Conservation (phyloP, 2,113 vertebrate genomes). For the Pseudopodoces humilis region DNA sequence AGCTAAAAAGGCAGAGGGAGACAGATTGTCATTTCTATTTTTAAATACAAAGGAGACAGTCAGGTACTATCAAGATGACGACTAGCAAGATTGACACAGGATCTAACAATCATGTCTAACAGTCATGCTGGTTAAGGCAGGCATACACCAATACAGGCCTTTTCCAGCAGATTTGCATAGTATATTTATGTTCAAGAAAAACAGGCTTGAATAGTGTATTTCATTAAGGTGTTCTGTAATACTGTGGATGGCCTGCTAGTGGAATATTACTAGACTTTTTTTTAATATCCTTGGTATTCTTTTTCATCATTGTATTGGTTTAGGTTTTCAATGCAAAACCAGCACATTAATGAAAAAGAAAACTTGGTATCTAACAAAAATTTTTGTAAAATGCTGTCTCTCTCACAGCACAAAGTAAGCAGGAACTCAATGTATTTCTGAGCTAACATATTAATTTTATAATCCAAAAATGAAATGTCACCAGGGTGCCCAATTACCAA, state of each 20-base stretch:
- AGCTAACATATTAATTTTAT: neutral
- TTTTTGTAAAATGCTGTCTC: neutral
- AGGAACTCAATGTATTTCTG: neutral
- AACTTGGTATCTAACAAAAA: neutral
- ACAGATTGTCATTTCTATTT: conserved; percentile 35
- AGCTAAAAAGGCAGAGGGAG: neutral
- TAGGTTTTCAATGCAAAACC: no score
- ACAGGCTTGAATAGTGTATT: neutral
- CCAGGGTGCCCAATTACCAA: neutral
- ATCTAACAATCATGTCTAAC: neutral
- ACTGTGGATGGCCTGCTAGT: neutral
- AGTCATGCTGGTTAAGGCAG: neutral
- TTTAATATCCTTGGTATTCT: neutral
- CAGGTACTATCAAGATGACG: conserved; percentile 11
- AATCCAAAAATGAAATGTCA: neutral
- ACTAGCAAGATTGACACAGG: conserved; percentile 25
- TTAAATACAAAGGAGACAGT: conserved; percentile 39
- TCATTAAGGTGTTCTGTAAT: neutral
- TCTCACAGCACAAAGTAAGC: neutral
- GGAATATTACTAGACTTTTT: neutral
- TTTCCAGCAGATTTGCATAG: neutral
- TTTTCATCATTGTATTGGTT: neutral
- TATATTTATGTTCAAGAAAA: neutral
- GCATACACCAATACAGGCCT: neutral
- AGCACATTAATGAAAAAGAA: neutral